Evolutionary conservation across 2,888 invertebrate species (phyloP).

Genomic region (Oscheius sp.): DNA sequence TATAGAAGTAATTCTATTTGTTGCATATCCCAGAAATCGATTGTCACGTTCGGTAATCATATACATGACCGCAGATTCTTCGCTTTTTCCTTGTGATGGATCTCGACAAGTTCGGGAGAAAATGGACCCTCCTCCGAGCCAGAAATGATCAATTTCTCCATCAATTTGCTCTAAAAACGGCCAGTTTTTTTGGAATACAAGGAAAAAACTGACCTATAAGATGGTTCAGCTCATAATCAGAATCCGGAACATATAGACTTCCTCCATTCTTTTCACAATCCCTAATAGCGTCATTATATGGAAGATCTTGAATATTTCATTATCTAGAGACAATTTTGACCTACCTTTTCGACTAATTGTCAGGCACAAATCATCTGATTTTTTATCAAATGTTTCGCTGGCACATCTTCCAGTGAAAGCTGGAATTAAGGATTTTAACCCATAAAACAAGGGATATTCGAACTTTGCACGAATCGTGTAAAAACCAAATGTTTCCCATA

Average conservation of each 20-base stretch:
- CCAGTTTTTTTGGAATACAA: not conserved
- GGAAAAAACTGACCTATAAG: not conserved
- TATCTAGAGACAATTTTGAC: too few relatives aligned
- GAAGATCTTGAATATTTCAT: too few relatives aligned
- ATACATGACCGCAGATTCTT: too few relatives aligned
- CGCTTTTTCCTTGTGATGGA: too few relatives aligned
- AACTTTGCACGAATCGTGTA: too few relatives aligned
- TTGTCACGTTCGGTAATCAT: not conserved
- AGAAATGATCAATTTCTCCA: not conserved
- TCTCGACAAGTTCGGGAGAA: not conserved
- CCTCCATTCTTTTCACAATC: not conserved
- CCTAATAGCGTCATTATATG: not conserved
- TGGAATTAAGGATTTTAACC: too few relatives aligned
- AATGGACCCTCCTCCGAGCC: conserved; percentile 18
- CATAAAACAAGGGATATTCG: too few relatives aligned
- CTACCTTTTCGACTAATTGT: not conserved
- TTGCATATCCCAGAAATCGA: not conserved
- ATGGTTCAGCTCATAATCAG: not conserved
- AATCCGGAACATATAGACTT: not conserved
- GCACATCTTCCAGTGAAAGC: too few relatives aligned
- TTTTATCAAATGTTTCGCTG: too few relatives aligned
- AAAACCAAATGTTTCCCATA: too few relatives aligned
- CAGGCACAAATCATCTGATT: not conserved
- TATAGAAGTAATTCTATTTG: not conserved
- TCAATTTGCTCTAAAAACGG: conserved; percentile 2